Conservation (phyloP, 2,888 invertebrate species). For the Hirtodrosophila histrioides region DNA sequence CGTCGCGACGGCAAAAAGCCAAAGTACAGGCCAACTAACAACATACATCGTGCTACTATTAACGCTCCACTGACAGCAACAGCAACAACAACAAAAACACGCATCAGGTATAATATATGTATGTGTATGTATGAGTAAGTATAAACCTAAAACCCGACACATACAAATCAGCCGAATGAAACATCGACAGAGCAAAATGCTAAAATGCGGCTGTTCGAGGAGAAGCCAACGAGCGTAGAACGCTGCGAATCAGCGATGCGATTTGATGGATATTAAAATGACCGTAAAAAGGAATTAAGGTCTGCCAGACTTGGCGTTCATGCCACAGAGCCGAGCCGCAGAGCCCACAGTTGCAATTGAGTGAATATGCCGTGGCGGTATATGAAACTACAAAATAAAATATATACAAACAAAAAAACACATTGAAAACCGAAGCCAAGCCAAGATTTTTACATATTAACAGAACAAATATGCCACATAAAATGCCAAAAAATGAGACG, state of each 20-base stretch:
- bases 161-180: slow-evolving; percentile 77
- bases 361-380: slow-evolving; percentile 57
- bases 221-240: slow-evolving; percentile 75
- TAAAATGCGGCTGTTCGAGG: slow-evolving; percentile 44
- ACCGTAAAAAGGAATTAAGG: slow-evolving; percentile 85
- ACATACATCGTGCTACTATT: slow-evolving; percentile 72
- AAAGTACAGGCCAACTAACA: slow-evolving; percentile 59
- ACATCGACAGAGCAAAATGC: slow-evolving; percentile 74
- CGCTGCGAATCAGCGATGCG: slow-evolving; percentile 81
- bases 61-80: slow-evolving; percentile 75
- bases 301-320: slow-evolving; percentile 81
- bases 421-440: slow-evolving; percentile 11
- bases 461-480: slow-evolving; percentile 71
- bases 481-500: slow-evolving; percentile 43
- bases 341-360: slow-evolving; percentile 71
- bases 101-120: slow-evolving; percentile 35
- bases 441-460: slow-evolving; percentile 65
- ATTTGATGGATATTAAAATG: slow-evolving; percentile 84
- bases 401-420: slow-evolving; percentile 7
- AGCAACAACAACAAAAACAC: slow-evolving; percentile 34
- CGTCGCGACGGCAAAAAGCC: slow-evolving; percentile 29
- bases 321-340: slow-evolving; percentile 23
- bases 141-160: slow-evolving; percentile 44
- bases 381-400: slow-evolving; percentile 31
- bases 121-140: slow-evolving; percentile 8